Percentiles rank a stretch among this genome's conserved stretches.
Evolutionary conservation across 2,797 vertebrate genomes (phyloP).

Genomic region (Novumbra hubbsi): DNA sequence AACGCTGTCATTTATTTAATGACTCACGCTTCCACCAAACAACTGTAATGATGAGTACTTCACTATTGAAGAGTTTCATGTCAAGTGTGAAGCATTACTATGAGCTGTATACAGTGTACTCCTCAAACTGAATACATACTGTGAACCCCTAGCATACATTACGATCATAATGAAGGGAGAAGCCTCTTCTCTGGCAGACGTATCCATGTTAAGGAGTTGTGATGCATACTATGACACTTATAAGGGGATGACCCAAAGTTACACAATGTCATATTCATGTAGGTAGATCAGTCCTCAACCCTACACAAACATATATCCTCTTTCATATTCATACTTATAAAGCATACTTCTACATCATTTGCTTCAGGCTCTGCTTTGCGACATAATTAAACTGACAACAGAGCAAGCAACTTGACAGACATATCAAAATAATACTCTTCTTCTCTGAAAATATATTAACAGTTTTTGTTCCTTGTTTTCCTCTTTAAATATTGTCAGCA

Average conservation of each 20-base stretch:
- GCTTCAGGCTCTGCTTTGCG: conserved; percentile 75
- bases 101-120: conserved; percentile 24
- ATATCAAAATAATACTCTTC: conserved; percentile 86
- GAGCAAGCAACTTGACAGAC: conserved; percentile 80
- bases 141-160: conserved; percentile 36
- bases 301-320: conserved; percentile 45
- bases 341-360: conserved; percentile 80
- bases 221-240: conserved; percentile 54
- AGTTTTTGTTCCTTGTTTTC: conserved; percentile 65
- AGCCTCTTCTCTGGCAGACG: conserved; percentile 38
- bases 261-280: conserved; percentile 38
- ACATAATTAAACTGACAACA: conserved; percentile 71
- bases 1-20: conserved; percentile 47
- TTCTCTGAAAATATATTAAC: conserved; percentile 83
- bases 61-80: conserved; percentile 33
- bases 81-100: conserved; percentile 42
- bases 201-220: conserved; percentile 57
- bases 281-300: conserved; percentile 39
- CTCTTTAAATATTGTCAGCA: conserved; percentile 78
- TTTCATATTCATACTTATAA: conserved; percentile 78
- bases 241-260: conserved; percentile 46
- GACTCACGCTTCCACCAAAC: conserved; percentile 53
- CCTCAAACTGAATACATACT: conserved; percentile 43
- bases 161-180: conserved; percentile 51
- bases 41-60: conserved; percentile 33